Base-by-base conservation (phyloP, 1,140 invertebrate genomes). In the Kradibia gibbosae region DNA sequence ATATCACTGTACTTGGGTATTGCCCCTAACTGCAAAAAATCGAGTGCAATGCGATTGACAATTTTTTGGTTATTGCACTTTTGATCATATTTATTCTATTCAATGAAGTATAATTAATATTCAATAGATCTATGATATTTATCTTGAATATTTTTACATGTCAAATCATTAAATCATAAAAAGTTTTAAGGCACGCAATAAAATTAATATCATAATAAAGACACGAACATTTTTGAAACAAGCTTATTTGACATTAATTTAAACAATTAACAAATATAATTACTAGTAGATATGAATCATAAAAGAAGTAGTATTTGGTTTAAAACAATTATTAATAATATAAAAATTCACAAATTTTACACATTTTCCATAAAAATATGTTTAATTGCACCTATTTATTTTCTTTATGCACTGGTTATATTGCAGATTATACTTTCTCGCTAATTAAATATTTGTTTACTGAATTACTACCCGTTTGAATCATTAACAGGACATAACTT, bases 41-140 rank as follows among this genome's bases (percentile, higher is more conserved):
- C 80, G 53, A 50, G 75, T 78, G 75, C 80, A 82, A 82, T 82
- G 80, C 65, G 78, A 78, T 82, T 82, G 80, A 82, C 80, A 82
- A 71, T 78, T 36, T 67, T 78, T 78, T n/a, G 74, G 45, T 82
- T 82, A 82, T 82, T 82, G 80, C 80, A 82, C 80, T 78, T 76
- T 28, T 50, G 20, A 77, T 76, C 25, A 48, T 57, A 10, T 77
- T 71, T 72, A 13, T 34, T 77, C 71, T 60, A 77, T 70, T 77
- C 22, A 25, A 67, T 77, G 36, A 77, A 71, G 65, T 76, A 50
- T 81, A 34, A 77, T 60, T 73, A 53, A 81, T 81, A 53, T 45
- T 70, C 5, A 17, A 62, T 48, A 81, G 45, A 81, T 65, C 74
- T 77, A 77, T 81, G 80, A 76, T 72, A 77, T 67, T 74, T 70